Percentiles rank a stretch among this genome's conserved stretches.
phyloP scores from a whole-genome alignment of 1,140 invertebrate species.

The Cephus cinctus region DNA sequence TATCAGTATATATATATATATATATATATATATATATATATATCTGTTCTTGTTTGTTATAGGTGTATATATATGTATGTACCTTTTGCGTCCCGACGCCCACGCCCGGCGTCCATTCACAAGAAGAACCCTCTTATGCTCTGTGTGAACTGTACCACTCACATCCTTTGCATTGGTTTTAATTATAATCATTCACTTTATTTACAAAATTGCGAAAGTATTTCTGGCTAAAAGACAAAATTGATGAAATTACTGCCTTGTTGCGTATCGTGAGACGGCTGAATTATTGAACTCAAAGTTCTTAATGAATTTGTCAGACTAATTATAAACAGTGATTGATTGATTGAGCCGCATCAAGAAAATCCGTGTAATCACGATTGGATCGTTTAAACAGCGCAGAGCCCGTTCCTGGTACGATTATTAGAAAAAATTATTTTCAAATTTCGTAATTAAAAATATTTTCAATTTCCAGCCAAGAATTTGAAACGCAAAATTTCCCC shows the following conservation, averaged over 20 bases:
- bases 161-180: slow-evolving; percentile 40
- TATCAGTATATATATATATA: neutral
- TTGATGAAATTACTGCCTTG: neutral
- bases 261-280: neutral
- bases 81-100: slow-evolving; percentile 1
- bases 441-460: no score
- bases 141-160: slow-evolving; percentile 48
- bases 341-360: no score
- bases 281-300: neutral
- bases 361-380: no score
- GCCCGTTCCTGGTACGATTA: no score
- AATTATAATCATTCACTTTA: slow-evolving; percentile 31
- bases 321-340: neutral
- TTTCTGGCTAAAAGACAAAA: neutral
- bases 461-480: no score
- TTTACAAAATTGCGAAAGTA: neutral
- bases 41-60: no score
- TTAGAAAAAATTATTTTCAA: no score
- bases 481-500: no score
- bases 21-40: no score
- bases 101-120: slow-evolving; percentile 34
- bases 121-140: slow-evolving; percentile 27
- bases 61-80: no score
- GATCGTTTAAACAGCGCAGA: no score
- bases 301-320: neutral